Evolutionary conservation across 2,113 vertebrate genomes (phyloP), one percentile per base, ranked within the genome.

Genomic region (Amphiprion percula): DNA sequence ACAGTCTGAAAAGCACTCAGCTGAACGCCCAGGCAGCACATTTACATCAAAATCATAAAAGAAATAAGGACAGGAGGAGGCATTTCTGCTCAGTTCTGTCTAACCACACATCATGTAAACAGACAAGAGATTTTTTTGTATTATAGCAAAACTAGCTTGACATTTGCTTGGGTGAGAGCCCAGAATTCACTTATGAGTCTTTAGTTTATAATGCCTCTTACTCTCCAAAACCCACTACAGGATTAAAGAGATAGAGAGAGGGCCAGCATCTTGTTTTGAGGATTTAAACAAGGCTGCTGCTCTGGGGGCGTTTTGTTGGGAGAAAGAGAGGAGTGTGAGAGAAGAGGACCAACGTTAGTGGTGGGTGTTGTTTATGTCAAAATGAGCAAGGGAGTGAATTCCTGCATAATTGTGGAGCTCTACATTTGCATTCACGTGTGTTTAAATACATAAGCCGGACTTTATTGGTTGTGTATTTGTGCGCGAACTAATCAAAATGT

Each of bases 361-460:
- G 63, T n/a, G 79, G 24, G 59, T 1, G 55, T 28, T 68, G 49
- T 80, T 73, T 21, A 47, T 66, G 80, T 58, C 50, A 19, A 19
- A 68, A 30, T 9, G 21, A 56, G 41, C 5, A 23, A 54, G 24
- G 5, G 10, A 50, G 16, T 30, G 61, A 64, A 79, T 81, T 47
- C 77, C 77, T 83, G 79, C 75, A 88, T 86, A 76, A 78, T 56
- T 46, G 10, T 77, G 39, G 1, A 10, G 28, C 15, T 49, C 24
- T 17, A 19, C 28, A 52, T 78, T 59, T 78, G 58, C 73, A 74
- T 73, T 47, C 39, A 64, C 21, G 58, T 0, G 24, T 65, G 63
- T n/a, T 44, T 70, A 39, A 56, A 62, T 49, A 14, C 61, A 67
- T 77, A 49, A 37, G 33, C 33, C 33, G 2, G 33, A 37, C 33